These are phyloP conservation scores for Danaus plexippus DNA, from an alignment of 1,140 invertebrate genomes.

Conservation along the genomic window DNA sequence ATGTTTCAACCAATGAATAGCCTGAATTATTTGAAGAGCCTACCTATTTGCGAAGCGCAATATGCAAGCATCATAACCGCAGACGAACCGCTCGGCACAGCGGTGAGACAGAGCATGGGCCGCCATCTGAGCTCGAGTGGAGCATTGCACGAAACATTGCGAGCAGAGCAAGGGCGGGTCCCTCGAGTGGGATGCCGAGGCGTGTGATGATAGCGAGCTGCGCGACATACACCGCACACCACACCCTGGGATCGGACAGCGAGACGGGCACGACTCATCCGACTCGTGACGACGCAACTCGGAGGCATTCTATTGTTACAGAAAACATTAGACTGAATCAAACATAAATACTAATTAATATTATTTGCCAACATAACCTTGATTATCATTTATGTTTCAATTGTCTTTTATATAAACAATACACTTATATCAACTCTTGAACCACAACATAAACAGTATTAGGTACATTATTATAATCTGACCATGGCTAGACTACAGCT, in stretches of 20 bases:
- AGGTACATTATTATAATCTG: too few relatives aligned
- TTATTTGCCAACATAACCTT: too few relatives aligned
- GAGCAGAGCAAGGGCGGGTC: slow-evolving; percentile 33
- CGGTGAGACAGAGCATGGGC: slow-evolving; percentile 46
- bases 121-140: slow-evolving; percentile 20
- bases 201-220: slow-evolving; percentile 35
- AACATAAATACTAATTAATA: too few relatives aligned
- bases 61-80: slow-evolving; percentile 54
- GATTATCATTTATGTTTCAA: too few relatives aligned
- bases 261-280: slow-evolving; percentile 19
- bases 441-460: too few relatives aligned
- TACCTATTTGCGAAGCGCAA: slow-evolving; percentile 45
- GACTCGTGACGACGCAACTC: slow-evolving; percentile 36
- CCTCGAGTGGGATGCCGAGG: slow-evolving; percentile 15
- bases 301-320: slow-evolving; percentile 13
- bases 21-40: not conserved
- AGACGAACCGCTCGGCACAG: slow-evolving; percentile 47
- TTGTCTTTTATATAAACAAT: not conserved
- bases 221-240: slow-evolving; percentile 19
- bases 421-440: not conserved
- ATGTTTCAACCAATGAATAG: not conserved
- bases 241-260: slow-evolving; percentile 31
- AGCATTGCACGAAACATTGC: slow-evolving; percentile 31
- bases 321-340: too few relatives aligned
- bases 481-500: too few relatives aligned